Evolutionary conservation across 1,140 invertebrate species (phyloP).

Genomic region (Drosophila arawakana): DNA sequence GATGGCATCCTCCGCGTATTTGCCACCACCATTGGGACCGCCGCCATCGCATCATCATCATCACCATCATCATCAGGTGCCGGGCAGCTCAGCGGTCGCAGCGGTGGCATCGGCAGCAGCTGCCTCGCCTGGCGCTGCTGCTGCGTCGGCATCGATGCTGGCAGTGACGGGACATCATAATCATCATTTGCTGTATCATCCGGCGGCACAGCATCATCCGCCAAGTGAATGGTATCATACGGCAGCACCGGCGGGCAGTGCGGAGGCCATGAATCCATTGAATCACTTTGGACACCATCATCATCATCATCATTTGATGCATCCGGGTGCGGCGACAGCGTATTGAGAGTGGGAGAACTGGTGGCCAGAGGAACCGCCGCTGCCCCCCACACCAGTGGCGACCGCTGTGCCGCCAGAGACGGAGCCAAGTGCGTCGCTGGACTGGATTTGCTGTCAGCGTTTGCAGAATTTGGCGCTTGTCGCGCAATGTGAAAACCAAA

Average conservation of each 20-base stretch:
- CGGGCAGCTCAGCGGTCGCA: constrained; percentile 50
- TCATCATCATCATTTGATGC: constrained; percentile 85
- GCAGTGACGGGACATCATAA: constrained; percentile 74
- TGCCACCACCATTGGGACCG: constrained; percentile 77
- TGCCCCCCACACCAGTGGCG: constrained; percentile 37
- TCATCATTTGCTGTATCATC: constrained; percentile 83
- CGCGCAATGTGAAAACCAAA: constrained; percentile 82
- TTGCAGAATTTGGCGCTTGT: constrained; percentile 76
- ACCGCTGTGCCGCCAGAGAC: constrained; percentile 26
- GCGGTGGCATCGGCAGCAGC: constrained; percentile 49
- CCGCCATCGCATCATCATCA: constrained; percentile 78
- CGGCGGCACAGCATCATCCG: constrained; percentile 81
- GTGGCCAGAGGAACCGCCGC: constrained; percentile 69
- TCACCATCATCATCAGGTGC: constrained; percentile 67
- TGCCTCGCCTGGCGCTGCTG: constrained; percentile 57
- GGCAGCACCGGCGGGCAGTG: constrained; percentile 86
- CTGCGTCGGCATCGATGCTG: constrained; percentile 72
- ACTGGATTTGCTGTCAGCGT: constrained; percentile 76
- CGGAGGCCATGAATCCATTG: constrained; percentile 87
- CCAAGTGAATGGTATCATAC: constrained; percentile 81
- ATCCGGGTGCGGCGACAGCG: constrained; percentile 86
- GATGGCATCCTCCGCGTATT: constrained; percentile 77
- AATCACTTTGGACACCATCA: constrained; percentile 86
- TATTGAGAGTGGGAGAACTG: constrained; percentile 85
- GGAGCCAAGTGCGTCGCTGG: constrained; percentile 57